phyloP scores from a whole-genome alignment of 2,888 invertebrate genomes.

The Drosophila ochracea region DNA sequence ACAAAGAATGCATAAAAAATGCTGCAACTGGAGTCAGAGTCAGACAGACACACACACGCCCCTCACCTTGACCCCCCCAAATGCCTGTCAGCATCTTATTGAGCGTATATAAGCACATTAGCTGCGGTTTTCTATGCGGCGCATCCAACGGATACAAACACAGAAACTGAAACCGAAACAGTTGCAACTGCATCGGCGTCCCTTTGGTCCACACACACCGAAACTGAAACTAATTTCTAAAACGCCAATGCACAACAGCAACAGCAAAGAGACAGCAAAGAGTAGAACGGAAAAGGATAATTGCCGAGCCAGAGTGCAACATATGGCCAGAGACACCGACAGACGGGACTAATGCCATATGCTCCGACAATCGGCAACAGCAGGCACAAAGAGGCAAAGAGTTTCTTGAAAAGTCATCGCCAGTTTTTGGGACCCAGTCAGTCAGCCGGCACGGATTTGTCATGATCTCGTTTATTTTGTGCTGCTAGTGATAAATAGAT shows the following conservation, averaged over 20 bases:
- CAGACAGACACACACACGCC: slow-evolving; percentile 38
- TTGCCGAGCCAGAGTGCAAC: slow-evolving; percentile 73
- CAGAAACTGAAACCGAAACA: slow-evolving; percentile 15
- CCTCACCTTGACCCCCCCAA: slow-evolving; percentile 60
- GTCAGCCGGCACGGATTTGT: slow-evolving; percentile 72
- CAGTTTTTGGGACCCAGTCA: slow-evolving; percentile 26
- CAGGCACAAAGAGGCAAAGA: slow-evolving; percentile 68
- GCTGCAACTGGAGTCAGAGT: slow-evolving; percentile 3
- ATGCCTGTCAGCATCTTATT: slow-evolving; percentile 77
- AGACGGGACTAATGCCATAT: slow-evolving; percentile 39
- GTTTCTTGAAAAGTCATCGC: slow-evolving; percentile 49
- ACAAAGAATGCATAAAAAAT: slow-evolving; percentile 36
- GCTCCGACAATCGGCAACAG: slow-evolving; percentile 37
- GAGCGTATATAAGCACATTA: slow-evolving; percentile 76
- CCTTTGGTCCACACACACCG: slow-evolving; percentile 62
- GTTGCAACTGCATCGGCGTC: slow-evolving; percentile 55
- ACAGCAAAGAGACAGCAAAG: slow-evolving; percentile 9
- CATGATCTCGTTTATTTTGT: slow-evolving; percentile 74
- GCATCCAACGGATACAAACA: slow-evolving; percentile 37
- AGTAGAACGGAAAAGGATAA: slow-evolving; percentile 70
- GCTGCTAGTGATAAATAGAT: slow-evolving; percentile 66
- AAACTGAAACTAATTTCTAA: slow-evolving; percentile 76
- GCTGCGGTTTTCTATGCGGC: slow-evolving; percentile 67
- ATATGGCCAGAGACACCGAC: slow-evolving; percentile 70
- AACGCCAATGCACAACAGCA: slow-evolving; percentile 20